Percentiles rank a stretch among this genome's conserved stretches.
Evolutionary conservation across 1,140 invertebrate species (phyloP).

Genomic region (Sogatella furcifera): DNA sequence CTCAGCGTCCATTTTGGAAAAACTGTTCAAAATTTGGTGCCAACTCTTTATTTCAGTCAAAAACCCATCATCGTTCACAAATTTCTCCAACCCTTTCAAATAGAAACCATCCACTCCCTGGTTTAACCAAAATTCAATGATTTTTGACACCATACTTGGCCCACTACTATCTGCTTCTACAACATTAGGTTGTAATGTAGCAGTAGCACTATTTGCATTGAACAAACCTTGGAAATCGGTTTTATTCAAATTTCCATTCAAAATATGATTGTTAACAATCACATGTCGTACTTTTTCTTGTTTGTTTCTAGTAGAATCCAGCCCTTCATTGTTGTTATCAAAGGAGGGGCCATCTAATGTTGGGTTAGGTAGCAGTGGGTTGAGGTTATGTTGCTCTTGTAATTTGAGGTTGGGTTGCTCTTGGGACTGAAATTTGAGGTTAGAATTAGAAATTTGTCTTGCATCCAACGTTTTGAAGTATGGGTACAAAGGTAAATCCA

Average conservation of each 20-base stretch:
- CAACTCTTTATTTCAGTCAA: conserved; percentile 44
- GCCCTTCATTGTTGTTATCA: too few species aligned
- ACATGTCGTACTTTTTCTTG: conserved; percentile 9
- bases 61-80: conserved; percentile 36
- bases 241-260: conserved; percentile 11
- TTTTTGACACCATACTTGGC: conserved; percentile 34
- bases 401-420: background rate
- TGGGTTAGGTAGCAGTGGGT: too few species aligned
- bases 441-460: conserved; percentile 21
- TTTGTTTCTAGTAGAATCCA: too few species aligned
- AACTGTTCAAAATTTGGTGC: conserved; percentile 43
- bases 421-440: too few species aligned
- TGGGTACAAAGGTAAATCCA: conserved; percentile 61
- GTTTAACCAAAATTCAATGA: conserved; percentile 50
- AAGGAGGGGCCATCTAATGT: too few species aligned
- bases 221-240: background rate
- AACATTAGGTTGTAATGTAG: background rate
- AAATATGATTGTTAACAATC: conserved; percentile 21
- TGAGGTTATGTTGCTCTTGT: background rate
- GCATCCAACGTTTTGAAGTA: conserved; percentile 32
- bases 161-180: background rate
- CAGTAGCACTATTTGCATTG: background rate
- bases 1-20: conserved; percentile 22
- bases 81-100: conserved; percentile 52
- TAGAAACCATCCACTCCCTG: conserved; percentile 69